phyloP scores from a whole-genome alignment of 2,113 vertebrate species.

The Hepsetus odoe region DNA sequence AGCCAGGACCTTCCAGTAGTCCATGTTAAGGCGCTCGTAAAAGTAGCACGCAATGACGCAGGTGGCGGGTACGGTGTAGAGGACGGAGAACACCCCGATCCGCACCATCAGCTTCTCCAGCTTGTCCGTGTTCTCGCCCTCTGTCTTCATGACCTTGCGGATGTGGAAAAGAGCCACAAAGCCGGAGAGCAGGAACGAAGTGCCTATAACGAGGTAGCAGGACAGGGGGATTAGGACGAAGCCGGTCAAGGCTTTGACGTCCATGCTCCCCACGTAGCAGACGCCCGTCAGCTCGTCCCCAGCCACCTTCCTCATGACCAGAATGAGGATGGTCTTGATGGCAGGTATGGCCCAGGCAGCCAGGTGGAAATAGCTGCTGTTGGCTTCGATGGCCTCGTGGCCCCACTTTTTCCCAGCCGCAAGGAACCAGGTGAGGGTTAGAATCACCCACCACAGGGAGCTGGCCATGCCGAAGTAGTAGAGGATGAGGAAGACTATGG shows the following conservation, averaged over 20 bases:
- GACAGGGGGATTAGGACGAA: conserved; percentile 94
- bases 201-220: conserved; percentile 92
- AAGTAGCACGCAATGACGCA: conserved; percentile 97
- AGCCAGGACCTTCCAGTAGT: conserved; percentile 87
- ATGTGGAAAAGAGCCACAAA: conserved; percentile 98
- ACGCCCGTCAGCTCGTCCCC: conserved; percentile 94
- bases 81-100: conserved; percentile 93
- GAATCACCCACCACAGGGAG: conserved; percentile 96
- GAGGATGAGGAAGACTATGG: conserved; percentile 93
- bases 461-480: conserved; percentile 99
- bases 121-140: conserved; percentile 96
- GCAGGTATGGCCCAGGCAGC: conserved; percentile 95
- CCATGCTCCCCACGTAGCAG: conserved; percentile 97
- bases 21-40: conserved; percentile 95
- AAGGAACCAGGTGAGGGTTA: conserved; percentile 95
- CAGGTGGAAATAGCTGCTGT: conserved; percentile 98
- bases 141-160: conserved; percentile 93
- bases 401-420: conserved; percentile 98
- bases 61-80: conserved; percentile 94
- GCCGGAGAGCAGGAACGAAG: conserved; percentile 93
- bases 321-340: conserved; percentile 93
- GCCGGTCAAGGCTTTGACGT: conserved; percentile 88
- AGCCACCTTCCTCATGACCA: conserved; percentile 93
- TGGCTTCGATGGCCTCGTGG: conserved; percentile 95
- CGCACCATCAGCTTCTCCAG: conserved; percentile 96